Evolutionary conservation across 2,113 vertebrate genomes (phyloP).

Genomic region (Thalassoma bifasciatum): DNA sequence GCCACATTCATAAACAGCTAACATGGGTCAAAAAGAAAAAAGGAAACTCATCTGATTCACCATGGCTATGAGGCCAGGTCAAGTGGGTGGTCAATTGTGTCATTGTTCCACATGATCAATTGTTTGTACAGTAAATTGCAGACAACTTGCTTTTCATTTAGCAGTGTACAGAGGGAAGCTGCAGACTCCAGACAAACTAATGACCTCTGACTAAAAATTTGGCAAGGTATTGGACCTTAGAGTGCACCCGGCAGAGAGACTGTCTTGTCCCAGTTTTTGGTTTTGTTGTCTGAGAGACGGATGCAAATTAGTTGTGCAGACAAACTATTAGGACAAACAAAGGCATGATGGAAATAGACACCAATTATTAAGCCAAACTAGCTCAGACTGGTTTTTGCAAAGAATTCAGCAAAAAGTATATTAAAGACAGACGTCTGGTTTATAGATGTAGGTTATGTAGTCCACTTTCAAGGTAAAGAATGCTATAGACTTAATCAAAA

Average conservation of each 20-base stretch:
- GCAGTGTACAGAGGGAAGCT: slow-evolving; percentile 24
- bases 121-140: slow-evolving; percentile 59
- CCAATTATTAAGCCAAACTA: not conserved
- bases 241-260: not conserved
- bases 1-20: slow-evolving; percentile 63
- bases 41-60: slow-evolving; percentile 33
- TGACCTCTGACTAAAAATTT: slow-evolving; percentile 53
- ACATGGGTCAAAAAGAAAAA: slow-evolving; percentile 49
- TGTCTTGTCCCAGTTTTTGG: slow-evolving; percentile 16
- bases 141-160: slow-evolving; percentile 54
- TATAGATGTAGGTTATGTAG: not conserved
- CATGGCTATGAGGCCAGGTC: slow-evolving; percentile 55
- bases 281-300: slow-evolving; percentile 19
- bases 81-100: slow-evolving; percentile 63
- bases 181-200: slow-evolving; percentile 53
- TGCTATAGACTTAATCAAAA: not conserved
- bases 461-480: not conserved
- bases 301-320: not conserved
- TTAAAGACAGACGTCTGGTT: not conserved
- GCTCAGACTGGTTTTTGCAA: not conserved
- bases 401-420: not conserved
- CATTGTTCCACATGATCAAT: slow-evolving; percentile 50
- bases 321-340: slow-evolving; percentile 15
- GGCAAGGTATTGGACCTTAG: slow-evolving; percentile 22
- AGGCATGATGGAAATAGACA: not conserved